Evolutionary conservation across 2,113 vertebrate species (phyloP), one percentile per base, ranked within the genome.

Genomic region (Prionailurus bengalensis): DNA sequence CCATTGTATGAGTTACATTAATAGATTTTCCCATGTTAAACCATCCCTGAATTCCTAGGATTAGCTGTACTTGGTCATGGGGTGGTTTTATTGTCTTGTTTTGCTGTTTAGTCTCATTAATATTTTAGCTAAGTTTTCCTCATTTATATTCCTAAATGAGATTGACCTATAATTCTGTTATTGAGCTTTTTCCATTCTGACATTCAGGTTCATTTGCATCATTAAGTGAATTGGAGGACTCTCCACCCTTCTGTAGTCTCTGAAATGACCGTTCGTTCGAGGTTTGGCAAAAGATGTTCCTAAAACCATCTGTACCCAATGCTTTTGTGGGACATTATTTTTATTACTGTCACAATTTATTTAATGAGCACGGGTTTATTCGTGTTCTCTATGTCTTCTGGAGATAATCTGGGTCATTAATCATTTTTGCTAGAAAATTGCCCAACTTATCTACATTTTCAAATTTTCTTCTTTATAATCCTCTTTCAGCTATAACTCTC

Each of bases 41-140:
- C 71, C 45, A 94, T 92, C 78, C 78, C 71, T 94, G 92, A 92
- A 66, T 92, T 92, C 88, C 92, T n/a, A 27, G 71, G 68, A 53
- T 88, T 45, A 23, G 16, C 51, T 1, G 9, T 27, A 48, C 3
- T 2, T 31, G 25, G 16, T 17, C 51, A 58, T 27, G 12, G 16
- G 39, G 27, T 5, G 3, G 21, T 65, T 85, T 65, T 73, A 21
- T 70, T 71, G 19, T 17, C 48, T 29, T 39, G 33, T 68, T 83
- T 92, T 66, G 14, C 45, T 48, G 7, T 4, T 31, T 48, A 87
- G 6, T 10, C 36, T 58, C 83, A 10, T 79, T 79, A 23, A n/a
- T 45, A 65, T 82, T 53, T 68, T 73, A 95, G 58, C 58, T 63
- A 65, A 71, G 27, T 45, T 83, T 76, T 95, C 53, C 48, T 68